Evolutionary conservation across 2,888 invertebrate genomes (phyloP), one percentile per base, ranked within the genome.

Genomic region (Rotaria magnacalcarata): DNA sequence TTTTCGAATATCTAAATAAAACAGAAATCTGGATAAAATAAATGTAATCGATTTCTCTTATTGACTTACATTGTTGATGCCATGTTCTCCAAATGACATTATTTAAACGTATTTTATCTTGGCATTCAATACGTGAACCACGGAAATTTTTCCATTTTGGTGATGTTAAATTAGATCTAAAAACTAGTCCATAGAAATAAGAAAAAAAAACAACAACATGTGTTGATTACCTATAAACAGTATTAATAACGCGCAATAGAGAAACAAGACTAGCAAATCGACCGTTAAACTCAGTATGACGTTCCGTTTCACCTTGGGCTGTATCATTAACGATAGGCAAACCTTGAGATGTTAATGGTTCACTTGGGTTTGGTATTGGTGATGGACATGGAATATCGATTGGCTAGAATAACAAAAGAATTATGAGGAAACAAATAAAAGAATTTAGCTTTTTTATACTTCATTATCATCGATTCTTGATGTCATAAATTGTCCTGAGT

Each of bases 61-160:
- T 52, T 34, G 16, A 52, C 14, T 11, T 80, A 80, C 80, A 80
- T 80, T 80, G 99, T 95, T 98, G 96, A 92, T 97, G 97, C 97
- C 98, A 99, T 91, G 98, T 98, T 91, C 99, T 93, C 99, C 99
- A 99, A 90, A 99, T 99, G 89, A 99, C 96, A 92, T 99, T 99
- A 93, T 99, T 99, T 89, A 99, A 93, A 89, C 99, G 94, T 90
- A 99, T 97, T 93, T 99, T 97, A 93, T 99, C 98, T 92, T 98
- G 98, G 95, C 97, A 96, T 89, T 96, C 93, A 88, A 99, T 93
- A 90, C 97, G 94, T 90, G 99, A 94, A 88, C 99, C 99, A 93
- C 97, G 96, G 93, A 99, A 99, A 90, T 96, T 94, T 93, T 99
- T 99, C 99, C 99, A 99, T 94, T 98, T 97, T 88, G 99, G 99